Evolutionary conservation across 1,140 invertebrate genomes (phyloP), one percentile per base, ranked within the genome.

Genomic region (Drosophila carrolli): DNA sequence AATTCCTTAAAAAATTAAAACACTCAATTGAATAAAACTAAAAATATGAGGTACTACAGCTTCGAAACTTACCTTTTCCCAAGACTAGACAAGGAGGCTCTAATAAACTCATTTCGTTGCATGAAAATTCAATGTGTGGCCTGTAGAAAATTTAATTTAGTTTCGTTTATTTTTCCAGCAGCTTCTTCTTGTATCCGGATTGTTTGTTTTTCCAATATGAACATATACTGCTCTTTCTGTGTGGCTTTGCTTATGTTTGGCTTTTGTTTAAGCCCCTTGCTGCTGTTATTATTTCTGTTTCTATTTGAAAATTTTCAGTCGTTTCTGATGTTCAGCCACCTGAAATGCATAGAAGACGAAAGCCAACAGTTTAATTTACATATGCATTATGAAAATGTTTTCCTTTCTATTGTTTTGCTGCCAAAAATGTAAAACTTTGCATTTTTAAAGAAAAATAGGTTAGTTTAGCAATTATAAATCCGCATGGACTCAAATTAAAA

Each of bases 91-190:
- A 23, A 73, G 61, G 62, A 73, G 66, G 32, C 67, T 58, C 71
- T 70, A 74, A 67, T 75, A 88, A 51, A 81, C 79, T 53, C 84
- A 89, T 89, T 61, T 68, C 77, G 78, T 62, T 78, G 77, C 77
- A 80, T 78, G 62, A 68, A 63, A 73, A 54, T 55, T 73, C 35
- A 47, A 58, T 68, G 41, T 75, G 43, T 53, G 35, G 53, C 41
- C 14, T 60, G 50, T 53, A 46, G 58, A 53, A 73, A 73, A 54
- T 60, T 71, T 54, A 80, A 71, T 81, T 71, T 56, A 57, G 43
- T 43, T 70, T 41, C 37, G 63, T 80, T 70, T 61, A 63, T 50
- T 80, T 68, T 62, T 58, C 14, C 44, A 68, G 46, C 56, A 66
- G 61, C 60, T 57, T 78, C 68, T 53, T 38, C 60, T 29, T 40